Conservation (phyloP, 2,888 invertebrate species). For the Caenorhabditis sp. region DNA sequence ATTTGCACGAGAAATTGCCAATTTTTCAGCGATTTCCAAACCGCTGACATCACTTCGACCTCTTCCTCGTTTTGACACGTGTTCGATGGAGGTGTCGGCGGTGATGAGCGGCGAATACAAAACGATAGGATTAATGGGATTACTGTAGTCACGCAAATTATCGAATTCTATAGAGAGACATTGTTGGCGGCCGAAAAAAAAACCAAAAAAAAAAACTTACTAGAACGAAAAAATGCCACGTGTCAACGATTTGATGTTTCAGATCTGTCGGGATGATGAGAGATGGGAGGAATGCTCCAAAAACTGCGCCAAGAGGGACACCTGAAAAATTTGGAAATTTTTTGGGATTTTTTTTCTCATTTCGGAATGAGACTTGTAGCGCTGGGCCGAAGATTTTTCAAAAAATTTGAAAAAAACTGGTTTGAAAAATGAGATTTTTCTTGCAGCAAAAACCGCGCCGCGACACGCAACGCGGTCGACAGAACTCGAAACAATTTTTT, state of each 20-base stretch:
- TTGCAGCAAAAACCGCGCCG: no score
- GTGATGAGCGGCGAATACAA: constrained; percentile 11
- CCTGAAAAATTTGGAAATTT: neutral
- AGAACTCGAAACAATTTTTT: no score
- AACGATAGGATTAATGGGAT: constrained; percentile 23
- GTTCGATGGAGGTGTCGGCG: constrained; percentile 24
- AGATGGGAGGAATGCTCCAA: constrained; percentile 29
- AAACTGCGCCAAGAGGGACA: constrained; percentile 21
- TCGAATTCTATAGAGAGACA: constrained; percentile 12
- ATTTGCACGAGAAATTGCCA: constrained; percentile 29
- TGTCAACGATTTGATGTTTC: constrained; percentile 5
- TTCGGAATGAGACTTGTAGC: no score
- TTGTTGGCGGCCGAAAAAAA: neutral
- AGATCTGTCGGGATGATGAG: constrained; percentile 18
- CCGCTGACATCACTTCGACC: constrained; percentile 12
- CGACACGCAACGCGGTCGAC: no score
- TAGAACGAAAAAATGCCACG: constrained; percentile 26
- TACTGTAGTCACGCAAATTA: constrained; percentile 8
- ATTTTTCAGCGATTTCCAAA: constrained; percentile 29
- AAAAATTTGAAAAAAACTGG: no score
- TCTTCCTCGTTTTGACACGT: neutral
- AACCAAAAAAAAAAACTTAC: neutral
- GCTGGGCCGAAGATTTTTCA: no score
- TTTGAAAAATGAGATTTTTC: no score
- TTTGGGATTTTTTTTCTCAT: neutral